Base-by-base conservation (phyloP, 2,888 invertebrate species). In the Sericinus montela region DNA sequence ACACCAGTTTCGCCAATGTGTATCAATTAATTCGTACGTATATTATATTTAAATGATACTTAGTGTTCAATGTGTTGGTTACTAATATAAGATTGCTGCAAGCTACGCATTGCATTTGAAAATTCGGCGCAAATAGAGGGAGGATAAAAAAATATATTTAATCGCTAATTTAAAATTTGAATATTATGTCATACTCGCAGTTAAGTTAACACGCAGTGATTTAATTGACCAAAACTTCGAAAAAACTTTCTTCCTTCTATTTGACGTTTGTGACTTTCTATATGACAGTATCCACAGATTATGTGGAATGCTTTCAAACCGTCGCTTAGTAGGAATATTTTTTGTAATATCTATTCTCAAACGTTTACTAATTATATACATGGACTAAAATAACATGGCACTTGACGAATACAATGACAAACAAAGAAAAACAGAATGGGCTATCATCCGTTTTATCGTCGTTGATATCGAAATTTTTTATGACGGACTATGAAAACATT, bases 1-100 rank as follows among this genome's bases (percentile, higher is more conserved):
- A 35, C 32, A 32, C 28, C 23, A 43, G 28, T 28, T 28, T 16
- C 19, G 11, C n/a, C 32, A 35, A 48, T 28, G 36, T 32, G 28
- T 46, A 53, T 55, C 57, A 61, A 55, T 55, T 58, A 57, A 44
- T 38, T 37, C 46, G 34, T 52, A 49, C 30, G 43, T 50, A 34
- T 52, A 45, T 43, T 37, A 32, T 50, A 29, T 40, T 37, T 40
- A 25, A 29, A 48, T 38, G 45, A 38, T 29, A 10, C 51, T 45
- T 25, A 45, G 42, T 53, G 28, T 39, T 52, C 28, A 44, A 52
- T 28, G 54, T 47, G 37, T 32, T 1, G 32, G 19, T 10, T 5
- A 14, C 19, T n/a, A 19, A 6, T 41, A 11, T 45, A 51, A 45
- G 55, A 52, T 54, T 63, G 67, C 66, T 66, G 67, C 67, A 68